phyloP scores from a whole-genome alignment of 2,113 vertebrate genomes.

The Nothobranchius kuhntae region DNA sequence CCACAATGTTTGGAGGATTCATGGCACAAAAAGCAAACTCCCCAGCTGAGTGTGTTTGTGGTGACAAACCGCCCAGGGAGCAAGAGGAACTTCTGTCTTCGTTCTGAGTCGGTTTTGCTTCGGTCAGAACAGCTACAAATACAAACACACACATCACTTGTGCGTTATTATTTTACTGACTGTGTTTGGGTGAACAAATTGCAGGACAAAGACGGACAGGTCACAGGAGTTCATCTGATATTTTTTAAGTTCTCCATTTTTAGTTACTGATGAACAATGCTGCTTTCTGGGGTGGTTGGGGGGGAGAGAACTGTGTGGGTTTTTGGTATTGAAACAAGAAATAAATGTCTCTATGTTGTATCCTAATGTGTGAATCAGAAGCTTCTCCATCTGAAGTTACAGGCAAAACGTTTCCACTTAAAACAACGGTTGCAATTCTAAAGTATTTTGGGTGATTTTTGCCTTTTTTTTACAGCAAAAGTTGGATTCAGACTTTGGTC shows the following conservation, averaged over 20 bases:
- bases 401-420: slow-evolving; percentile 64
- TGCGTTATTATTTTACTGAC: slow-evolving; percentile 44
- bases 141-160: slow-evolving; percentile 40
- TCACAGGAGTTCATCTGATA: slow-evolving; percentile 43
- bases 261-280: slow-evolving; percentile 65
- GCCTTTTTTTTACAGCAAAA: not conserved
- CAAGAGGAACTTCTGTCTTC: not conserved
- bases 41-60: slow-evolving; percentile 1
- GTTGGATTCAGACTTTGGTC: too few relatives aligned
- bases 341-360: slow-evolving; percentile 76
- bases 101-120: slow-evolving; percentile 12
- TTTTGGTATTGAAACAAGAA: slow-evolving; percentile 61
- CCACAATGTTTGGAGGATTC: slow-evolving; percentile 33
- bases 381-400: slow-evolving; percentile 68
- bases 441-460: slow-evolving; percentile 50
- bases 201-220: slow-evolving; percentile 17
- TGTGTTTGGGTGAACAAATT: slow-evolving; percentile 4
- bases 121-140: slow-evolving; percentile 28
- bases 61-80: slow-evolving; percentile 1
- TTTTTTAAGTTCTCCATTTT: slow-evolving; percentile 32
- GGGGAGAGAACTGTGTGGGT: slow-evolving; percentile 33
- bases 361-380: slow-evolving; percentile 59
- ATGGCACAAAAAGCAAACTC: slow-evolving; percentile 26
- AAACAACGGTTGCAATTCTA: slow-evolving; percentile 47
- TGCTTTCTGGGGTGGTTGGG: slow-evolving; percentile 66